These are phyloP conservation scores for Eulimnadia texana DNA, from an alignment of 1,140 invertebrate species.

Conservation along the genomic window DNA sequence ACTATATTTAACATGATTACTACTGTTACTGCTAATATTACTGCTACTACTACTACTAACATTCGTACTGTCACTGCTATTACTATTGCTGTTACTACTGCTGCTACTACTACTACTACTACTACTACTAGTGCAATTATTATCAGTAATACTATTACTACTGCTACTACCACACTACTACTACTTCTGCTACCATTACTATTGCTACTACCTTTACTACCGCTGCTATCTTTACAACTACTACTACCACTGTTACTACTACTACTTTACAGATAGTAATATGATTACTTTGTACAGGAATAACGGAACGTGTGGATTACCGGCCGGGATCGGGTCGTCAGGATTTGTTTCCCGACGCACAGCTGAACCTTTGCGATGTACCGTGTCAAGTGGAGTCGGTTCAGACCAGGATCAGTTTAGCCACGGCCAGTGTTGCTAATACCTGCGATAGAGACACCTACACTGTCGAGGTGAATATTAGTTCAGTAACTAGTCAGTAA, in stretches of 20 bases:
- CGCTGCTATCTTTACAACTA: no score
- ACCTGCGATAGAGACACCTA: slow-evolving; percentile 88
- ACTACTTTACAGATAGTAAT: neutral
- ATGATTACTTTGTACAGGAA: slow-evolving; percentile 34
- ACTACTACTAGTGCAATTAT: no score
- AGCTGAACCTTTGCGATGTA: slow-evolving; percentile 75
- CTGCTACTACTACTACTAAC: no score
- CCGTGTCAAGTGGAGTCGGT: slow-evolving; percentile 48
- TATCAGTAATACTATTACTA: no score
- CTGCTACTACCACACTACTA: no score
- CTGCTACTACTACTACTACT: no score
- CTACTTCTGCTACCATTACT: no score
- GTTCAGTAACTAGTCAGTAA: neutral
- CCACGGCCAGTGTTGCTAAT: slow-evolving; percentile 70
- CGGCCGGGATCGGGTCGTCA: slow-evolving; percentile 63
- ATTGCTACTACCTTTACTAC: slow-evolving; percentile 6
- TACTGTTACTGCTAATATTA: no score
- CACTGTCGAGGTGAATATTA: slow-evolving; percentile 37
- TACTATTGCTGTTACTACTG: no score
- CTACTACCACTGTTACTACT: no score
- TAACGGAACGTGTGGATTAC: slow-evolving; percentile 82
- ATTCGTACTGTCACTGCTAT: no score
- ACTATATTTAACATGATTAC: neutral
- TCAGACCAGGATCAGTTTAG: slow-evolving; percentile 48
- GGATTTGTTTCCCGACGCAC: slow-evolving; percentile 65